phyloP scores from a whole-genome alignment of 2,113 vertebrate genomes.

The Melanerpes formicivorus region DNA sequence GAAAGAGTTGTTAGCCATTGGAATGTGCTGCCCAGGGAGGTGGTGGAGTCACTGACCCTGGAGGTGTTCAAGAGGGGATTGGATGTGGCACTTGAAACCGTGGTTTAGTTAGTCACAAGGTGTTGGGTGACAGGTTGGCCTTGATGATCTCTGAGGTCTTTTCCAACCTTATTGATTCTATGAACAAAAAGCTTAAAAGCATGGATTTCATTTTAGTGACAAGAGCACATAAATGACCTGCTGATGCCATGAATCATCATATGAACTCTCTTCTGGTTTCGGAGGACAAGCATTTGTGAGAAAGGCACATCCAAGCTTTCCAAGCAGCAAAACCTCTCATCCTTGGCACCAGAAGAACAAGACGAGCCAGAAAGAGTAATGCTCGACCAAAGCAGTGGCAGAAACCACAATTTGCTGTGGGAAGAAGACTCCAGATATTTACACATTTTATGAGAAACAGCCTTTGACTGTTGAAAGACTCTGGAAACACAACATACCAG shows the following conservation, averaged over 20 bases:
- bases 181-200: neutral
- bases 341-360: slow-evolving; percentile 11
- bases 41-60: too few species aligned
- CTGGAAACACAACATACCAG: neutral
- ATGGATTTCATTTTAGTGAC: neutral
- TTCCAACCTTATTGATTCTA: too few species aligned
- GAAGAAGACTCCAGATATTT: neutral
- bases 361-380: neutral
- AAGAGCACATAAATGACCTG: neutral
- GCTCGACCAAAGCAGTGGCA: neutral
- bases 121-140: too few species aligned
- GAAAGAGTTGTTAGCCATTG: too few species aligned
- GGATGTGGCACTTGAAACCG: too few species aligned
- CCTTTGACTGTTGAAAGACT: neutral
- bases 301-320: neutral
- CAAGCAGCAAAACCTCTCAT: neutral
- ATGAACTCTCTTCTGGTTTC: neutral
- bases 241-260: neutral
- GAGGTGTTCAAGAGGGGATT: too few species aligned
- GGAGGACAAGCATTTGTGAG: neutral
- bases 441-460: neutral
- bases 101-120: too few species aligned
- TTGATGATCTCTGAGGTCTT: too few species aligned
- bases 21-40: too few species aligned
- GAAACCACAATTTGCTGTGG: neutral